A percentile compares a stretch with the other conserved stretches of the same genome.
Conservation (phyloP, 2,113 vertebrate genomes). For the human region GRCh38 chr1:67589001-67589500, state of each 20-base stretch:
- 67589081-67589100: too few species aligned
- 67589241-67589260: background rate
- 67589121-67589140: too few species aligned
- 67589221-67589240: too few species aligned
- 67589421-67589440: background rate
- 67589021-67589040: too few species aligned
- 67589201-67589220: too few species aligned
- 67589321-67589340: background rate
- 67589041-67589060: too few species aligned
- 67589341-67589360: background rate
- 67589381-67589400: background rate
- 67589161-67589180: too few species aligned
- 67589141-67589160: too few species aligned
- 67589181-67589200: too few species aligned
- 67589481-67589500: background rate
- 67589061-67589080: too few species aligned
- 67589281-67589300: background rate
- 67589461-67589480: background rate
- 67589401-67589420: background rate
- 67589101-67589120: too few species aligned
- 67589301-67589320: background rate
- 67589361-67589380: background rate
- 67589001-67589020: too few species aligned
- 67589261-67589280: background rate
- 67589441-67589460: background rate